Conservation (phyloP, 2,888 invertebrate species). For the Drosophila cracens region DNA sequence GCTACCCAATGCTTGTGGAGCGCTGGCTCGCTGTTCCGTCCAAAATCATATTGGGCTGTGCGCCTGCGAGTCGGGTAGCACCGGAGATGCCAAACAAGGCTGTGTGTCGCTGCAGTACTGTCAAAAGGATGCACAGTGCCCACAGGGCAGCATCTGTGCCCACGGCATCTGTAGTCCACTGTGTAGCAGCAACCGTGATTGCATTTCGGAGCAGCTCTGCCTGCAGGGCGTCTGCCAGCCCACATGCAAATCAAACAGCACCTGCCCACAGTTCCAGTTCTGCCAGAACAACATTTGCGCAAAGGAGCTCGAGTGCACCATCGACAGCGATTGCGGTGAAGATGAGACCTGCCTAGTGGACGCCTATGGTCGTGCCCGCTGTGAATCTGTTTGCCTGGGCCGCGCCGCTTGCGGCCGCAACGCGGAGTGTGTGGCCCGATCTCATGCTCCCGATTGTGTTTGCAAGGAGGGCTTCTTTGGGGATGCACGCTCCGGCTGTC, state of each 20-base stretch:
- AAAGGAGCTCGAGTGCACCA: constrained; percentile 91
- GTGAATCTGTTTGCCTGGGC: constrained; percentile 90
- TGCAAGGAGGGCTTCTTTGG: constrained; percentile 93
- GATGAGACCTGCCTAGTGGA: constrained; percentile 90
- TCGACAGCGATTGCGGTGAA: constrained; percentile 90
- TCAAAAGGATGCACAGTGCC: constrained; percentile 91
- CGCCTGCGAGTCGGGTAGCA: constrained; percentile 92
- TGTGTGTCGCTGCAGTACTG: constrained; percentile 94
- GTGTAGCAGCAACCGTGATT: constrained; percentile 93
- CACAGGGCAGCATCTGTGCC: constrained; percentile 92
- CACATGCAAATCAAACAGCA: constrained; percentile 91
- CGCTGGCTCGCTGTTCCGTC: constrained; percentile 91
- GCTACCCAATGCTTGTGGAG: constrained; percentile 92
- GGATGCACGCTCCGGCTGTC: constrained; percentile 92
- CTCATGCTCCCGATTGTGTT: constrained; percentile 91
- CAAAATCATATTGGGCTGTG: constrained; percentile 93
- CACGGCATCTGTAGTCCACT: constrained; percentile 92
- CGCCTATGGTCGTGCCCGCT: constrained; percentile 90
- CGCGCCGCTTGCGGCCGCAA: constrained; percentile 91
- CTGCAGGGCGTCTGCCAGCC: constrained; percentile 94
- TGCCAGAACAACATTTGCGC: constrained; percentile 94
- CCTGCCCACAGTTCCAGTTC: constrained; percentile 94
- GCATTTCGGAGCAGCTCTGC: constrained; percentile 93
- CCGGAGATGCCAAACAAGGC: constrained; percentile 94
- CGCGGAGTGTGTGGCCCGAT: constrained; percentile 90